Evolutionary conservation across 2,113 vertebrate genomes (phyloP).

Genomic region (Aldabrachelys gigantea): DNA sequence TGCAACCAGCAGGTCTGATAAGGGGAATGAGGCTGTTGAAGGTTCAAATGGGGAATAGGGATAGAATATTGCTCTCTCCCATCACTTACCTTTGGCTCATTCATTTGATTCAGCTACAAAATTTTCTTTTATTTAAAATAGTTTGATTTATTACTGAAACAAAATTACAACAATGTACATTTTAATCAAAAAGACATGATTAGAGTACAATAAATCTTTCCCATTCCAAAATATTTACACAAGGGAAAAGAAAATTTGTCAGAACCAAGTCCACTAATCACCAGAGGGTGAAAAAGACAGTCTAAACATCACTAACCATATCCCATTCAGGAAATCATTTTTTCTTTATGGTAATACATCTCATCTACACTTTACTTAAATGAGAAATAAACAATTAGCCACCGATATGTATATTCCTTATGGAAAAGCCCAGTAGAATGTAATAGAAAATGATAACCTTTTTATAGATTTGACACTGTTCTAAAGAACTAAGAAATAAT

Average conservation of each 20-base stretch:
- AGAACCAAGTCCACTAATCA: not conserved
- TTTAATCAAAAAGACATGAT: not conserved
- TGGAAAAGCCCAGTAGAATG: not conserved
- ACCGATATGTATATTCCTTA: not conserved
- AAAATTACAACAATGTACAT: not conserved
- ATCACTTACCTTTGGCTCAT: not conserved
- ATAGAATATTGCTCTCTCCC: not conserved
- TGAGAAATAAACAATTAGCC: not conserved
- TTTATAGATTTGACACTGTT: not conserved
- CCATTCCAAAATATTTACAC: slow-evolving; percentile 52
- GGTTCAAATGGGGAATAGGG: not conserved
- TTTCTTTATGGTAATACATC: not conserved
- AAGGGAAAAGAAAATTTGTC: slow-evolving; percentile 16
- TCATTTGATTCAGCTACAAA: not conserved
- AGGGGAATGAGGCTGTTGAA: not conserved
- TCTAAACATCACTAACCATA: not conserved
- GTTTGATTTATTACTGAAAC: slow-evolving; percentile 23
- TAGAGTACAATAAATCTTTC: slow-evolving; percentile 31
- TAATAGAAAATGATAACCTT: not conserved
- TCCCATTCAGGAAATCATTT: fast-evolving
- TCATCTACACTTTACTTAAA: not conserved
- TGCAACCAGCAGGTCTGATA: not conserved
- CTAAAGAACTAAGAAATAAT: fast-evolving
- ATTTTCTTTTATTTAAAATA: slow-evolving; percentile 16
- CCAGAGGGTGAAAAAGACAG: not conserved